Evolutionary conservation across 2,888 invertebrate genomes (phyloP).

Genomic region (Parapristionchus giblindavisi): DNA sequence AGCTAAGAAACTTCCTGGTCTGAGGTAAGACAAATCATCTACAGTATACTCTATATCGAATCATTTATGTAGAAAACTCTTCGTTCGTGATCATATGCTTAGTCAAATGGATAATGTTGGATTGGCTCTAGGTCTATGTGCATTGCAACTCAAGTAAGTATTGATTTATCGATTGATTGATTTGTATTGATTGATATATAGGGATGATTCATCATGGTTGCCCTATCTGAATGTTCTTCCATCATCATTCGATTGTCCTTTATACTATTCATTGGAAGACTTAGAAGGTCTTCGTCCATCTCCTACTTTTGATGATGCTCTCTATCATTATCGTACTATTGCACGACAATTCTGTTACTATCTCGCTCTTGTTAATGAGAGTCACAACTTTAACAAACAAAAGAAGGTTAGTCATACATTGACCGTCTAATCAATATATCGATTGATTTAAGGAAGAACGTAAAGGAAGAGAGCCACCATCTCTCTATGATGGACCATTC

Average conservation of each 20-base stretch:
- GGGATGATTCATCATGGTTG: slow-evolving; percentile 29
- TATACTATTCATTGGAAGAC: slow-evolving; percentile 24
- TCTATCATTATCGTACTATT: slow-evolving; percentile 23
- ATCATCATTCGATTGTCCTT: slow-evolving; percentile 20
- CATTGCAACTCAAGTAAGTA: slow-evolving; percentile 28
- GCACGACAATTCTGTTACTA: slow-evolving; percentile 33
- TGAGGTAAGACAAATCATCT: neutral
- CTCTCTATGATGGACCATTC: slow-evolving; percentile 56
- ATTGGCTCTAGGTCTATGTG: slow-evolving; percentile 31
- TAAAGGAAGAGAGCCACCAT: slow-evolving; percentile 41
- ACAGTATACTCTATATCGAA: neutral
- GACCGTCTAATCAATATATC: neutral
- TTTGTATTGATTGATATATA: neutral
- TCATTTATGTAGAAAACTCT: slow-evolving; percentile 25
- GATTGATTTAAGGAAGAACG: slow-evolving; percentile 15
- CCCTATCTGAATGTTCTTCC: slow-evolving; percentile 36
- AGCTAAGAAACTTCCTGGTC: slow-evolving; percentile 9
- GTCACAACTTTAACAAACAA: slow-evolving; percentile 14
- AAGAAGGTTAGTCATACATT: slow-evolving; percentile 1
- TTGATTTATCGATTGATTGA: neutral
- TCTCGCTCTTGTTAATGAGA: slow-evolving; percentile 26
- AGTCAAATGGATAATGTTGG: slow-evolving; percentile 36
- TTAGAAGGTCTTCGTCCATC: slow-evolving; percentile 33
- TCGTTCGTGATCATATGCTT: slow-evolving; percentile 17
- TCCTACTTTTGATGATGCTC: slow-evolving; percentile 28